Conservation (phyloP, 2,888 invertebrate species). For the Acleris sparsana region DNA sequence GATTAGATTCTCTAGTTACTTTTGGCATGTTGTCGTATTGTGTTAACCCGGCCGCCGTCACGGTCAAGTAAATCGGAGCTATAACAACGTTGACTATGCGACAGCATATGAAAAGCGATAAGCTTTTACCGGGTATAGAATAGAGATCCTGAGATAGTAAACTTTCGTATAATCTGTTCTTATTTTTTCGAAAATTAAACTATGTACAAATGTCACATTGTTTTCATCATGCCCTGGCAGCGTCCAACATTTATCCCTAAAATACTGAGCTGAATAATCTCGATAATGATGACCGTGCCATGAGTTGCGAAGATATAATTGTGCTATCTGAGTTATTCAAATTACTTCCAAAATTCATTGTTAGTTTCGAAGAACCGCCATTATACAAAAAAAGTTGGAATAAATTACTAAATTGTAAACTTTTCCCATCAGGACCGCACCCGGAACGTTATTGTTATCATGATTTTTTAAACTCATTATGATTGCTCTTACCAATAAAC, state of each 20-base stretch:
- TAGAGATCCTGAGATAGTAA: background rate
- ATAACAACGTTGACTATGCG: background rate
- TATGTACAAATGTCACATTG: background rate
- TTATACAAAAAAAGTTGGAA: slow-evolving; percentile 49
- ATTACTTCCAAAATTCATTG: slow-evolving; percentile 36
- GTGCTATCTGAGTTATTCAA: slow-evolving; percentile 35
- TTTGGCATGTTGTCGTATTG: no score
- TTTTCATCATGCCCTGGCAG: background rate
- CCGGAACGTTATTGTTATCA: slow-evolving; percentile 46
- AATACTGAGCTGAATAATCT: slow-evolving; percentile 2
- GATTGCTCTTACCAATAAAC: slow-evolving; percentile 27
- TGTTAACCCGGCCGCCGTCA: no score
- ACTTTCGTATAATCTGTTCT: background rate
- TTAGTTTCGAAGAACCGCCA: slow-evolving; percentile 36
- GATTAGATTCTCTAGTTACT: no score
- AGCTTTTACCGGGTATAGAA: background rate
- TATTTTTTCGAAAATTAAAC: background rate
- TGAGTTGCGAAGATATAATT: slow-evolving; percentile 36
- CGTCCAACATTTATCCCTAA: background rate
- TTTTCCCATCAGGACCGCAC: slow-evolving; percentile 59
- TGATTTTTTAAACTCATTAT: slow-evolving; percentile 47
- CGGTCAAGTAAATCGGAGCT: no score
- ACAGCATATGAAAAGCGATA: background rate
- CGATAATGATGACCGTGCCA: slow-evolving; percentile 33
- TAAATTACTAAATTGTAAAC: slow-evolving; percentile 58